Conservation (phyloP, 2,797 vertebrate genomes). For the Cossypha polioptera region DNA sequence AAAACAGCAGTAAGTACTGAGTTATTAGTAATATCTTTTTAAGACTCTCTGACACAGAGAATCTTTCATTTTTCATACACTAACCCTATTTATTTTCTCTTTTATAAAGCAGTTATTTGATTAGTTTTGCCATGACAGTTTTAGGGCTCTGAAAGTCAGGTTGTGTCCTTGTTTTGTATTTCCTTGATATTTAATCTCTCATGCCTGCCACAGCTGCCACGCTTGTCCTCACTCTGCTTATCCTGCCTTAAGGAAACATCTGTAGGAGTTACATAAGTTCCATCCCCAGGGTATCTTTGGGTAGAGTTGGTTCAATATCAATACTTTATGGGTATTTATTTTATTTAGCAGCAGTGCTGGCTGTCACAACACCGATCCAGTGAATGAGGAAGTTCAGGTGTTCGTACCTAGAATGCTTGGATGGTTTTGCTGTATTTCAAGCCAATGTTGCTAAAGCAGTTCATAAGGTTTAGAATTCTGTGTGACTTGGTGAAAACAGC, state of each 20-base stretch:
- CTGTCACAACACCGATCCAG: neutral
- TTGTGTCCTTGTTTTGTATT: neutral
- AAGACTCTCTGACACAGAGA: neutral
- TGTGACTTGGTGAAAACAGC: accelerated
- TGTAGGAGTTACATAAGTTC: neutral
- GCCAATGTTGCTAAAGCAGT: neutral
- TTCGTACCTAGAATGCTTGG: neutral
- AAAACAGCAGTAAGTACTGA: conserved; percentile 79
- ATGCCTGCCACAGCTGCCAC: neutral
- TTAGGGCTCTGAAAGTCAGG: neutral
- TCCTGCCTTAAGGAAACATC: neutral
- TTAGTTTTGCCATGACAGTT: neutral
- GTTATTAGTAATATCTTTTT: neutral
- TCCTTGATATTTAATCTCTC: neutral
- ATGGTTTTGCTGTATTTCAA: neutral
- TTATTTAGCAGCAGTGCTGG: neutral
- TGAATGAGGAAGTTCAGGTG: neutral
- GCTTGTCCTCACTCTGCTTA: neutral
- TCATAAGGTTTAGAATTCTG: neutral
- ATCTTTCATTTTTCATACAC: neutral
- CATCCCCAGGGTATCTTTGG: neutral
- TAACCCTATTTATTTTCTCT: neutral
- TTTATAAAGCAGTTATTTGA: neutral
- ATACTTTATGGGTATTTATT: neutral
- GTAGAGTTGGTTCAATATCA: neutral